These are phyloP conservation scores for Nomada fabriciana DNA, from an alignment of 2,888 invertebrate genomes.

Conservation along the genomic window DNA sequence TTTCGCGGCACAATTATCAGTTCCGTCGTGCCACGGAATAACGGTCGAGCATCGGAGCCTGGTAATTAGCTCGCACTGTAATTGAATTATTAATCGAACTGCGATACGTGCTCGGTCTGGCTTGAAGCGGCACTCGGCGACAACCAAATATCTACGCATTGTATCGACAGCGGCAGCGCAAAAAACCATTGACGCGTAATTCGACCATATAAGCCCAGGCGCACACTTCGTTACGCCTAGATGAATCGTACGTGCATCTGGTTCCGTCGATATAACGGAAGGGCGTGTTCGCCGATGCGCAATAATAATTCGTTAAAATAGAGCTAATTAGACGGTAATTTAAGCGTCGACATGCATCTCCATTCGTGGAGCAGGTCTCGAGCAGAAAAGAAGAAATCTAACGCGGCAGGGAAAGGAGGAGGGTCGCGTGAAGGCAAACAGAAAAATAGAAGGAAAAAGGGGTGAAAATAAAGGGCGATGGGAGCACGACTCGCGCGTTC, in stretches of 20 bases:
- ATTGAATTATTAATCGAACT: constrained; percentile 71
- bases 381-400: background rate
- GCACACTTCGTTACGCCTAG: constrained; percentile 29
- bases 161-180: constrained; percentile 43
- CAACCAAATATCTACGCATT: constrained; percentile 54
- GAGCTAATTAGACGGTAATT: constrained; percentile 66
- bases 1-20: constrained; percentile 35
- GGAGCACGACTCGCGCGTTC: constrained; percentile 53
- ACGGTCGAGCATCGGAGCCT: constrained; percentile 17
- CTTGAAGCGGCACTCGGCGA: constrained; percentile 23
- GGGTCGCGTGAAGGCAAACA: constrained; percentile 9
- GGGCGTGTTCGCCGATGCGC: constrained; percentile 54
- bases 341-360: constrained; percentile 38
- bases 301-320: constrained; percentile 63
- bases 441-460: constrained; percentile 12
- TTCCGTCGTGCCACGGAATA: constrained; percentile 9
- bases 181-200: constrained; percentile 62
- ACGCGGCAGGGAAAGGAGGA: constrained; percentile 4
- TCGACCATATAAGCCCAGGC: constrained; percentile 9
- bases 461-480: constrained; percentile 29
- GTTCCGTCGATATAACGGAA: constrained; percentile 48
- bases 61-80: constrained; percentile 65
- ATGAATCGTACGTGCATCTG: constrained; percentile 4
- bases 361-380: constrained; percentile 50
- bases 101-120: constrained; percentile 47